Base-by-base conservation (phyloP, 2,113 vertebrate genomes). In the Excalfactoria chinensis region DNA sequence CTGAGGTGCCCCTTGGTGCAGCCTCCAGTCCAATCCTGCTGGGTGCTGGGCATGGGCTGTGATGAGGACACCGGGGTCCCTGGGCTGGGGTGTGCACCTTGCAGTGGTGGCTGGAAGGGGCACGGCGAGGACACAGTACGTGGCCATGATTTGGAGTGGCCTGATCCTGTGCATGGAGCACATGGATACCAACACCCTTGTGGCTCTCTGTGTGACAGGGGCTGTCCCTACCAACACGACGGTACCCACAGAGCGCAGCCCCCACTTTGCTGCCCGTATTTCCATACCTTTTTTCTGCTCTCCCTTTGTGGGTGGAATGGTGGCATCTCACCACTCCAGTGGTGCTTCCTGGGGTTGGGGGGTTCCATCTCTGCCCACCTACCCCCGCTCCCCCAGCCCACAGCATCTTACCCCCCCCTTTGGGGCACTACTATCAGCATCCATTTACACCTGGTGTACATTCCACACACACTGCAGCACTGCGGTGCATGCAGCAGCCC, bases 391-490 rank as follows among this genome's bases (percentile, higher is more conserved):
- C 62, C 56, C 66, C 68, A 1, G 46, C 4, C 90, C 1, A 0
- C 1, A 0, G 6, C 68, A 35, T 32, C 69, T 37, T 37, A 37
- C 37, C 17, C 21, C 1, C 1, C 81, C 11, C 32, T 14, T 22
- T 2, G 0, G 3, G 1, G 1, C 3, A 18, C 0, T 0, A 4
- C 7, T 34, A 2, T 53, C 23, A 9, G 5, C 21, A 37, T 6
- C 4, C 3, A 12, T 20, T 56, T 6, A 3, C 1, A 17, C 0
- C 30, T n/a, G 77, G 2, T 0, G 1, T 5, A 0, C 2, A 7
- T 34, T 91, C 74, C 8, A 22, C 18, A 0, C 3, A 0, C 0
- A 8, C 25, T 3, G 3, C 64, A 2, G 0, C 1, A 0, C 3
- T 13, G 40, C 10, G 11, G 2, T 0, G 4, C 13, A 9, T 9